phyloP scores from a whole-genome alignment of 1,140 invertebrate species.

The Drosophila navojoa region DNA sequence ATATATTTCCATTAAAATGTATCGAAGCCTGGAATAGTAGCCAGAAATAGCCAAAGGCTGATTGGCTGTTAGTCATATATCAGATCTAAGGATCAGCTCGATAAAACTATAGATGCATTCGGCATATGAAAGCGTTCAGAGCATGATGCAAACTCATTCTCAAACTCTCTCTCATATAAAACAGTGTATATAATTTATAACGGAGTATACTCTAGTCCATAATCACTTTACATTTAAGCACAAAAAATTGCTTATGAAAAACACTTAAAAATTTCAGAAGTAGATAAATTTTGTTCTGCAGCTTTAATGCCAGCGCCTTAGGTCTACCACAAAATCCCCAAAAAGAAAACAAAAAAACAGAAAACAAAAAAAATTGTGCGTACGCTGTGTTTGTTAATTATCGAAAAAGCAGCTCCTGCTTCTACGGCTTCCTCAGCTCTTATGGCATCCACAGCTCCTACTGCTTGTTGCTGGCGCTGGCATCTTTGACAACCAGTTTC shows the following conservation, averaged over 20 bases:
- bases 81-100: no score
- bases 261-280: constrained; percentile 1
- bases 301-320: constrained; percentile 15
- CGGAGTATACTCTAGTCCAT: not conserved
- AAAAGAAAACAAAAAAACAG: not conserved
- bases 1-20: no score
- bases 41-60: no score
- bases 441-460: not conserved
- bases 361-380: constrained; percentile 20
- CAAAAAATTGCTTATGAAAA: constrained; percentile 10
- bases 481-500: constrained; percentile 50
- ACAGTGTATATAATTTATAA: no score
- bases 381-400: constrained; percentile 52
- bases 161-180: no score
- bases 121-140: no score
- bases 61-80: no score
- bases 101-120: no score
- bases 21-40: no score
- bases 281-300: not conserved
- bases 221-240: constrained; percentile 19
- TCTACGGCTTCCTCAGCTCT: no score
- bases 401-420: constrained; percentile 29
- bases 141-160: no score
- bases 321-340: constrained; percentile 3
- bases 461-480: constrained; percentile 12